Base-by-base conservation (phyloP, 2,797 vertebrate species). In the Helarctos malayanus region DNA sequence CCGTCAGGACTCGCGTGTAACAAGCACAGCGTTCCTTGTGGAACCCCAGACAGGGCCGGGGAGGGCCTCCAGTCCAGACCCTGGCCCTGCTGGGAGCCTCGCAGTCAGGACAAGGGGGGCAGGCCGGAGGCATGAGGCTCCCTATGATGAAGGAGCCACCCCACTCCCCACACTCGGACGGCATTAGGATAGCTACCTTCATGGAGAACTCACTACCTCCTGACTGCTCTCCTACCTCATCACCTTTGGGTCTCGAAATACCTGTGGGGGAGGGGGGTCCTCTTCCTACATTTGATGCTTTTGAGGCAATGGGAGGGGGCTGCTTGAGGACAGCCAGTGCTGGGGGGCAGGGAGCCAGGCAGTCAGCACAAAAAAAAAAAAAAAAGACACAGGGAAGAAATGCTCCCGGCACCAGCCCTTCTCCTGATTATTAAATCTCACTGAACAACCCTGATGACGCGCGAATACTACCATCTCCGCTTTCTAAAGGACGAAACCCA, bases 381-480 rank as follows among this genome's bases (percentile, higher is more conserved):
- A 11, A 25, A 29, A 29, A 41, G 32, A 15, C 6, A 0, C 35
- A 0, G 0, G 6, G 27, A 27, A 45, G 73, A 61, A 52, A 11
- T 0, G 27, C 68, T 38, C 25, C 3, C 0, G 1, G 80, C 5
- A 9, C 35, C 15, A 3, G 19, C 45, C 4, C 0, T 29, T 41
- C 89, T 8, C 90, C 0, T 0, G 0, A 3, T 0, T 4, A 16
- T 10, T 10, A 16, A 16, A 1, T 15, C 56, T 45, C 86, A 16
- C 16, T 19, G 29, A 63, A 41, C 45, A 45, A 23, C 18, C 76
- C 12, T 19, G 9, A 19, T 0, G 15, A 73, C 10, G 0, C 7
- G 8, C 15, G 19, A 32, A 47, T 2, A 16, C 35, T 6, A 29
- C 23, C 12, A 2, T 15, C 32, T 3, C 38, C 7, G 0, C 13